Evolutionary conservation across 2,113 vertebrate genomes (phyloP).

Genomic region (Phalacrocorax brasilianus): DNA sequence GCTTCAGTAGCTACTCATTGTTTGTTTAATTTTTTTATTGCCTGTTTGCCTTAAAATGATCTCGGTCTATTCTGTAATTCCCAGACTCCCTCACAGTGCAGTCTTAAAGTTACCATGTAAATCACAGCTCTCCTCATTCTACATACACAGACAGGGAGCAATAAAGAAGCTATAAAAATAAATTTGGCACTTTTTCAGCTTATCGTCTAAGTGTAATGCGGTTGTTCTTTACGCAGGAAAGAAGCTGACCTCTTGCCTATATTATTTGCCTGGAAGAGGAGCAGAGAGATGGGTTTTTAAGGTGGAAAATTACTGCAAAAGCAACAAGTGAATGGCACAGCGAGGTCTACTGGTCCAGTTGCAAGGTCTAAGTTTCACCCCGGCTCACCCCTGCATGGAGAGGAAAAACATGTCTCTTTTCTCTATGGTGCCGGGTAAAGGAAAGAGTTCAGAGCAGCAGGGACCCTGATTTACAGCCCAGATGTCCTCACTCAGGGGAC

Average conservation of each 20-base stretch:
- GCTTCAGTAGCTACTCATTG: not conserved
- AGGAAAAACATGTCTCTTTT: conserved; percentile 38
- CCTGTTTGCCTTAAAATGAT: conserved; percentile 26
- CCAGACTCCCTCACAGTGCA: not conserved
- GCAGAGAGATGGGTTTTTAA: not conserved
- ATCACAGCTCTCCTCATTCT: not conserved
- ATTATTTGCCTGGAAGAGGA: conserved; percentile 8
- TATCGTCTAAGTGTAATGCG: not conserved
- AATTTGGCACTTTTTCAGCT: conserved; percentile 48
- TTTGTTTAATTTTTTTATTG: not conserved
- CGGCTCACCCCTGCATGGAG: conserved; percentile 17
- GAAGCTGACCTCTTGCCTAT: conserved; percentile 24
- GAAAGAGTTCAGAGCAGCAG: conserved; percentile 45
- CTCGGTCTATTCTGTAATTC: not conserved
- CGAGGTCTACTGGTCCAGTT: not conserved
- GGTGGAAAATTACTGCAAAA: conserved; percentile 27
- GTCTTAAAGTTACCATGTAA: not conserved
- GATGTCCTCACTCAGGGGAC: conserved; percentile 27
- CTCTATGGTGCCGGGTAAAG: not conserved
- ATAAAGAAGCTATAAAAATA: conserved; percentile 60
- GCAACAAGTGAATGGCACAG: not conserved
- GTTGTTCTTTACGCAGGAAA: conserved; percentile 14
- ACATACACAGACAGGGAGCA: conserved; percentile 16
- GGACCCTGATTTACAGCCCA: conserved; percentile 50
- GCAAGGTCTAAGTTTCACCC: conserved; percentile 35